Conservation (phyloP, 1,140 invertebrate species). For the Fopius arisanus region DNA sequence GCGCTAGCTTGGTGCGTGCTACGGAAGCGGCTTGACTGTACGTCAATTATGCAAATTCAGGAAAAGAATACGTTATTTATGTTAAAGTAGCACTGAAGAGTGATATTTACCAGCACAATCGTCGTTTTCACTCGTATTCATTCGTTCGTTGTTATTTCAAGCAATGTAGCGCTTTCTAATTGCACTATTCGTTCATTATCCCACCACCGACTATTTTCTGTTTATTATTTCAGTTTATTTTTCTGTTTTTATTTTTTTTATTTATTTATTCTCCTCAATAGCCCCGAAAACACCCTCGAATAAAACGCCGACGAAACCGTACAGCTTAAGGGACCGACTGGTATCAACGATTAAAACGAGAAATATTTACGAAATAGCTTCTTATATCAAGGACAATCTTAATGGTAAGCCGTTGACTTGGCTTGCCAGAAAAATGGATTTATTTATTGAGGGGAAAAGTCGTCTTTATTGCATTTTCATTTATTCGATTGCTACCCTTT, state of each 20-base stretch:
- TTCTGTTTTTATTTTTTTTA: conserved; percentile 52
- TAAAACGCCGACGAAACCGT: conserved; percentile 59
- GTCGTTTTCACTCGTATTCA: neutral
- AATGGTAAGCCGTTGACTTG: conserved; percentile 60
- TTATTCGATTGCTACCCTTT: neutral
- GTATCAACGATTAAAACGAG: conserved; percentile 63
- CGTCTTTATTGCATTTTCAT: neutral
- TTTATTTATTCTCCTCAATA: conserved; percentile 13
- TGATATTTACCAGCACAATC: neutral
- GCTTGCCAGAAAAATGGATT: conserved; percentile 20
- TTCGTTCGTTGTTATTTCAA: conserved; percentile 19
- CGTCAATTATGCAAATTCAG: conserved; percentile 59
- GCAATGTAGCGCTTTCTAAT: conserved; percentile 15
- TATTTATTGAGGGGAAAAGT: neutral
- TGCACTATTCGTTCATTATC: conserved; percentile 10
- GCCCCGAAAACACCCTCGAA: conserved; percentile 51
- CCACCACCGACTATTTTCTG: neutral
- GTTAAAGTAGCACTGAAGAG: conserved; percentile 1
- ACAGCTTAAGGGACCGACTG: conserved; percentile 63
- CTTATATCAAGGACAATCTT: conserved; percentile 66
- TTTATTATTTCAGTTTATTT: conserved; percentile 40
- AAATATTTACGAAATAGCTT: conserved; percentile 66
- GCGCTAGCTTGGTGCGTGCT: conserved; percentile 90
- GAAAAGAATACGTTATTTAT: conserved; percentile 12
- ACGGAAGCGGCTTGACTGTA: conserved; percentile 88